A percentile compares a stretch with the other conserved stretches of the same genome.
Evolutionary conservation across 2,888 invertebrate genomes (phyloP).

Genomic region (Cataglyphis cursor): DNA sequence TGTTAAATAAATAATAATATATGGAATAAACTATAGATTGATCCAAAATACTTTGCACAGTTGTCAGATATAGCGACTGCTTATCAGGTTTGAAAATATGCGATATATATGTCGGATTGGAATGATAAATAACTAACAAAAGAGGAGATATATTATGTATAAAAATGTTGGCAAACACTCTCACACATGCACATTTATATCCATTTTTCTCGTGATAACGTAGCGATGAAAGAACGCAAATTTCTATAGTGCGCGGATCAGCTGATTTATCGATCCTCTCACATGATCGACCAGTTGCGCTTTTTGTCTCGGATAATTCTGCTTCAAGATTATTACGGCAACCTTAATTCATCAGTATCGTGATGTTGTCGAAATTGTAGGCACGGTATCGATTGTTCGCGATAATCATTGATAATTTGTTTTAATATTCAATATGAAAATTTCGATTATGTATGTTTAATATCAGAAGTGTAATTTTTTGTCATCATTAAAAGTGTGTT

Average conservation of each 20-base stretch:
- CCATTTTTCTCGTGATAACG: constrained; percentile 30
- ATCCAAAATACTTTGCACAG: constrained; percentile 24
- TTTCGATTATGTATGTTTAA: background rate
- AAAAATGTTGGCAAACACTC: background rate
- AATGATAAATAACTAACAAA: constrained; percentile 52
- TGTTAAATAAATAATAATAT: background rate
- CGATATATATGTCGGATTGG: constrained; percentile 31
- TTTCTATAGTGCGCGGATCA: constrained; percentile 46
- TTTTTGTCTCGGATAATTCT: constrained; percentile 7
- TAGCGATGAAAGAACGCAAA: constrained; percentile 59
- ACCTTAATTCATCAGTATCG: background rate
- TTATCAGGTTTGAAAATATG: constrained; percentile 59
- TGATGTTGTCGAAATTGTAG: background rate
- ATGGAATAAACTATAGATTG: background rate
- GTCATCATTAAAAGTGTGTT: background rate
- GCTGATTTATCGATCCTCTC: constrained; percentile 65
- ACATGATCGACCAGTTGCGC: background rate
- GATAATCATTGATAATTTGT: constrained; percentile 1
- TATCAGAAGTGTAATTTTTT: background rate
- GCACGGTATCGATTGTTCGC: background rate
- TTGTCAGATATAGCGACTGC: constrained; percentile 27
- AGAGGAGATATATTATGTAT: constrained; percentile 22
- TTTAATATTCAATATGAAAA: background rate
- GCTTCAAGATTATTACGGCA: background rate
- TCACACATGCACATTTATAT: constrained; percentile 2